Base-by-base conservation (phyloP, 2,888 invertebrate species). In the Polyommatus icarus region DNA sequence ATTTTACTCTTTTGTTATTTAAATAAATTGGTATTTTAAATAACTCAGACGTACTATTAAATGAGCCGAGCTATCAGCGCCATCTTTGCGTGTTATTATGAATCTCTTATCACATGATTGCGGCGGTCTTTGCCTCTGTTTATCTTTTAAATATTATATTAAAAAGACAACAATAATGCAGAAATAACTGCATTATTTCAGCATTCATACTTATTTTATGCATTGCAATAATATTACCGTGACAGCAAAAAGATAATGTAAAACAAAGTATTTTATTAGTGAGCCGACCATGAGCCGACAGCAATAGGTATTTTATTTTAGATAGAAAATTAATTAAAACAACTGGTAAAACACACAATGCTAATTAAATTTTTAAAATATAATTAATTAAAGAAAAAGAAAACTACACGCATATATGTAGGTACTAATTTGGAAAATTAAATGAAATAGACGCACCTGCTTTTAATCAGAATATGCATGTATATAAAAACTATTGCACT, bases 71-170 rank as follows among this genome's bases (percentile, higher is more conserved):
- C 15, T 18, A 54, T 7, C 4, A 75, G 50, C 50, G 75, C 75
- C 54, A 75, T 75, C 75, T 75, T 18, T 50, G 18, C 7, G 29
- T 12, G 15, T 24, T 18, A 18, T 24, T 50, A 12, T 54, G 50
- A 54, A 75, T 6, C 54, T 5, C 54, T 75, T 75, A 75, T 75
- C 75, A 75, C 75, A 75, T 75, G 75, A 75, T 75, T 54, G 15
- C 29, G 29, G 29, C 29, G 75, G 54, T 54, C 54, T 54, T 54
- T 54, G 54, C 18, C 54, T 18, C 54, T 54, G 0, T 54, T 54
- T 54, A 54, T 36, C 6, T 32, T 18, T 36, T 24, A 4, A 29
- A 32, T 24, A 71, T 2, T 20, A 10, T 67, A 29, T 67, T 32
- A 32, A 24, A 24, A 24, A 24, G 15, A 32, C 12, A 24, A 67